Base-by-base conservation (phyloP, 1,140 invertebrate genomes). In the Euglossa dilemma region DNA sequence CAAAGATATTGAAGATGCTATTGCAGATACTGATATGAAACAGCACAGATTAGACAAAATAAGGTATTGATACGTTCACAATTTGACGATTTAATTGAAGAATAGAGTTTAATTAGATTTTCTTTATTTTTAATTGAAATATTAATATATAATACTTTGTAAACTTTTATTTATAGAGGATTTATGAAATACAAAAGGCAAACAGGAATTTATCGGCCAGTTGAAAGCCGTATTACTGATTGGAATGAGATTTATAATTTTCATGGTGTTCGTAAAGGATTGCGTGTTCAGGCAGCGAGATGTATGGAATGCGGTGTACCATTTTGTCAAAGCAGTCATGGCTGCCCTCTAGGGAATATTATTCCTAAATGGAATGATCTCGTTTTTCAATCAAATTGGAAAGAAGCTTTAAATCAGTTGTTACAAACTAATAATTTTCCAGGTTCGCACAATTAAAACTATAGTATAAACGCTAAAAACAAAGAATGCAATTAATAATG, bases 241-340 rank as follows among this genome's bases (percentile, higher is more conserved):
- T 99, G 99, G 99, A 96, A 98, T 86, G 99, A 99, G 95, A 98
- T 99, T 87, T 99, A 98, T 93, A 97, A 99, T 92, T 97, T 97
- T 89, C 94, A 95, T 67, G 96, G 96, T 87, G 98, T 99, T 14
- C 96, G 98, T 7, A 98, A 98, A 91, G 98, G 98, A 54, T 95
- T 99, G 18, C 95, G 97, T 69, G 96, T 97, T 2, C 99, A 99
- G 94, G 98, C 99, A 18, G 98, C 99, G 0, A 96, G 99, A 20
- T 99, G 99, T 94, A 99, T 99, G 99, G 99, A 99, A 90, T 99
- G 99, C 94, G 99, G 99, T 45, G 98, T 99, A 45, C 99, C 99
- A 14, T 99, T 99, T 95, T 99, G 99, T 93, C 99, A 99, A 95
- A 98, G 98, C 54, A 97, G 97, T 87, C 97, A 99, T 92, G 99